Evolutionary conservation across 2,113 vertebrate genomes (phyloP), one percentile per base, ranked within the genome.

Genomic region (Tetraodon nigroviridis): DNA sequence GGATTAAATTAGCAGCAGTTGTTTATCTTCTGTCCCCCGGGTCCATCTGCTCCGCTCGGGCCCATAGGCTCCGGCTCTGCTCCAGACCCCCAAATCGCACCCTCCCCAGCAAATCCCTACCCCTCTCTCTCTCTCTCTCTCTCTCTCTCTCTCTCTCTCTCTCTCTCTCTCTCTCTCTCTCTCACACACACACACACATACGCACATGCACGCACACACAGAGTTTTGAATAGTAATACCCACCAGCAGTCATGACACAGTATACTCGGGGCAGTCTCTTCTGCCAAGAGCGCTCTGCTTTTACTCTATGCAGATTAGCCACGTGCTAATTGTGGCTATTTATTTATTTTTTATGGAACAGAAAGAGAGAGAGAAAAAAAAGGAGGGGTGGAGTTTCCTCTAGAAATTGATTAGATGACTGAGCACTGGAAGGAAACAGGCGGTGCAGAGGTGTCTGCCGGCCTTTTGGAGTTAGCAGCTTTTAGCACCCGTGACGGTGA

Each of bases 221-320:
- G 55, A 54, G 49, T 51, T 76, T 73, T 69, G 64, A 84, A 70
- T 72, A 67, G 78, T 69, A 56, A 65, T 75, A 64, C 78, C 73
- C 75, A 71, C 63, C 83, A 59, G 63, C 69, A 77, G 49, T 77
- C 90, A 86, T 90, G 92, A 87, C 90, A 91, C 91, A 90, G 90
- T 89, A 88, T 65, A 81, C 84, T 80, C 79, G 83, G 89, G 81
- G 68, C 84, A 92, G 90, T 89, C 89, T 91, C 92, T 88, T 85
- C 92, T 92, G 92, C 91, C 92, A 93, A 87, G 88, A 88, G 86
- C 49, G 83, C 84, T 61, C 86, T 89, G 90, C 88, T 90, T 92
- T 92, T 89, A 89, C 84, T 91, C 87, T 92, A 96, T 96, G 94
- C 92, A 97, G 94, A 97, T 98, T 90, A 97, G 95, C 94, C 95